These are phyloP conservation scores for Thryonomys swinderianus DNA, from an alignment of 2,113 vertebrate species.

Conservation along the genomic window DNA sequence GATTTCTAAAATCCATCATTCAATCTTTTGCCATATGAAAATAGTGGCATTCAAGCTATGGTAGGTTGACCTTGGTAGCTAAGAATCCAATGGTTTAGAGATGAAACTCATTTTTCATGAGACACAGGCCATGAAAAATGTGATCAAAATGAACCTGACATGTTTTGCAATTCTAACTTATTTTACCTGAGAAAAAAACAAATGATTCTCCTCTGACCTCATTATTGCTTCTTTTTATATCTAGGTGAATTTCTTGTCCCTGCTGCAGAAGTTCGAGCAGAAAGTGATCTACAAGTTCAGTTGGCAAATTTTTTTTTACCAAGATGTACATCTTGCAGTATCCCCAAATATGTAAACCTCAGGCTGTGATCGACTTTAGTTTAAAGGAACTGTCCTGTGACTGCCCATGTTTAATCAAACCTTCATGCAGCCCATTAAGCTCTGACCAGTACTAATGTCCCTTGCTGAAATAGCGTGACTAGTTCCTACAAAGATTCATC, in stretches of 20 bases:
- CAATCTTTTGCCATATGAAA: slow-evolving; percentile 54
- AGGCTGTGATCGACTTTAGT: neutral
- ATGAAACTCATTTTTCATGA: slow-evolving; percentile 75
- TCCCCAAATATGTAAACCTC: neutral
- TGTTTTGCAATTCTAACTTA: slow-evolving; percentile 57
- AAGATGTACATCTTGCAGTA: neutral
- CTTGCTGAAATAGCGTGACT: slow-evolving; percentile 46
- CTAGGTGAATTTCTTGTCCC: neutral
- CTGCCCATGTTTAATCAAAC: neutral
- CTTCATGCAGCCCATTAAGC: neutral
- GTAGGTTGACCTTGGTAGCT: slow-evolving; percentile 45
- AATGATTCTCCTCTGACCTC: slow-evolving; percentile 11
- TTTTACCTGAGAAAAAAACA: slow-evolving; percentile 52
- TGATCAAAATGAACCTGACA: slow-evolving; percentile 62
- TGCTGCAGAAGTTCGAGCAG: neutral
- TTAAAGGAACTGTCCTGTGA: neutral
- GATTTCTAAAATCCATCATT: slow-evolving; percentile 54
- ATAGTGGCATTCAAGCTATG: slow-evolving; percentile 55
- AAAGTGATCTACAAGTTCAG: slow-evolving; percentile 29
- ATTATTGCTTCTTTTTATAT: slow-evolving; percentile 37
- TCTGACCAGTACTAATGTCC: slow-evolving; percentile 36
- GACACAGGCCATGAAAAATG: slow-evolving; percentile 61
- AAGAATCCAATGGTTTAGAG: slow-evolving; percentile 71
- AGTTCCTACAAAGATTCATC: slow-evolving; percentile 58
- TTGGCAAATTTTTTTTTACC: neutral